Evolutionary conservation across 2,797 vertebrate species (phyloP).

Genomic region (Bradypus variegatus): DNA sequence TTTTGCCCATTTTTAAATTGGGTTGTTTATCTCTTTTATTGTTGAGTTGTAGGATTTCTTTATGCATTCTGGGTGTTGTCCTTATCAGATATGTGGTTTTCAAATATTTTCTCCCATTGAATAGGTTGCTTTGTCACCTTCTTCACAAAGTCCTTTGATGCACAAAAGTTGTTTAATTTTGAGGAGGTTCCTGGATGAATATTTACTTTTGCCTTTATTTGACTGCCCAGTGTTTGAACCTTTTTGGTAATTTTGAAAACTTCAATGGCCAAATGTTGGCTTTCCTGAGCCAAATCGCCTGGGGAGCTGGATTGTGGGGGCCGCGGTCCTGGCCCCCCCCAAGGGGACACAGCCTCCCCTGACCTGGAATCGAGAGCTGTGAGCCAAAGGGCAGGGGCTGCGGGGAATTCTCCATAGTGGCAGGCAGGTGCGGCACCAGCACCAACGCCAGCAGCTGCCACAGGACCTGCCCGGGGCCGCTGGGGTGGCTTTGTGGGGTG

Average conservation of each 20-base stretch:
- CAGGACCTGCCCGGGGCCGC: not conserved
- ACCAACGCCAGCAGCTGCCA: too few relatives aligned
- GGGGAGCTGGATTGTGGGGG: not conserved
- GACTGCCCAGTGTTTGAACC: not conserved
- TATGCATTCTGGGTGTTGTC: too few relatives aligned
- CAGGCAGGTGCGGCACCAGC: accelerated
- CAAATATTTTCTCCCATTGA: too few relatives aligned
- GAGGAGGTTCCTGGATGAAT: too few relatives aligned
- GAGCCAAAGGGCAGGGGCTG: accelerated
- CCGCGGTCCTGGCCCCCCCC: not conserved
- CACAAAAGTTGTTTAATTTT: too few relatives aligned
- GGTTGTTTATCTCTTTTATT: too few relatives aligned
- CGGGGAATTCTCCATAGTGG: not conserved
- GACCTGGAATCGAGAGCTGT: too few relatives aligned
- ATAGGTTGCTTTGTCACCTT: too few relatives aligned
- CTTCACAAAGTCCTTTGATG: too few relatives aligned
- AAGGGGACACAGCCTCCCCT: accelerated
- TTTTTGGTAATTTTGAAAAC: not conserved
- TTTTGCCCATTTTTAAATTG: too few relatives aligned
- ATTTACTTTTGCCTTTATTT: not conserved
- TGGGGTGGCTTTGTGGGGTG: not conserved
- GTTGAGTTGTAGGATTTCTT: too few relatives aligned
- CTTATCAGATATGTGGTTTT: too few relatives aligned
- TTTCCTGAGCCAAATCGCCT: not conserved
- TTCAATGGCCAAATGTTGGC: not conserved